Base-by-base conservation (phyloP, 2,888 invertebrate genomes). In the Caenorhabditis japonica region DNA sequence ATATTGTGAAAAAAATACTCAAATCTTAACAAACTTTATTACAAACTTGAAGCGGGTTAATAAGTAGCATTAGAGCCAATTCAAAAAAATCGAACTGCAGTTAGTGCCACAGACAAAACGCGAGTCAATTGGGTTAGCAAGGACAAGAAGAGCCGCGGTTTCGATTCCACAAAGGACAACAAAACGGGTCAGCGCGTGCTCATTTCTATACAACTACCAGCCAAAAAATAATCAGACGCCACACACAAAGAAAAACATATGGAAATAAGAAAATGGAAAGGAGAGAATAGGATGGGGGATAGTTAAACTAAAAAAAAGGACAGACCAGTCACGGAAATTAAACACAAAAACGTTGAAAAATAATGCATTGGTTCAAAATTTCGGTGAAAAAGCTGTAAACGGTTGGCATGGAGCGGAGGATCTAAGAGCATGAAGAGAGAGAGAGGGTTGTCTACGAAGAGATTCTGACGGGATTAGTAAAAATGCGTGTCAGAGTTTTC, bases 1-100 rank as follows among this genome's bases (percentile, higher is more conserved):
- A n/a, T n/a, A n/a, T n/a, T n/a, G n/a, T n/a, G n/a, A n/a, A n/a
- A n/a, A n/a, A n/a, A n/a, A n/a, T n/a, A n/a, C n/a, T n/a, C n/a
- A n/a, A n/a, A n/a, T 25, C 44, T 66, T 56, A 66, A 66, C 64
- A 66, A 66, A 66, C 49, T 66, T 66, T 66, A 66, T 66, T 66
- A 66, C 56, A 66, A 56, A 51, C 36, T 55, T 56, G 49, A 56
- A 66, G 64, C 56, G 56, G 30, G 19, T 21, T 49, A 15, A 15
- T 13, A 41, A 34, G 64, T 30, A 39, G 61, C 23, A 36, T 7
- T 7, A 27, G 41, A 3, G 41, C 55, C 27, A 56, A 49, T 56
- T 53, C 17, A 33, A 49, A n/a, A n/a, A n/a, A n/a, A 66, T 39
- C 23, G 41, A 56, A 33, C 21, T 12, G 34, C 53, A 17, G 15